Base-by-base conservation (phyloP, 2,888 invertebrate genomes). In the Neelides folsomi region DNA sequence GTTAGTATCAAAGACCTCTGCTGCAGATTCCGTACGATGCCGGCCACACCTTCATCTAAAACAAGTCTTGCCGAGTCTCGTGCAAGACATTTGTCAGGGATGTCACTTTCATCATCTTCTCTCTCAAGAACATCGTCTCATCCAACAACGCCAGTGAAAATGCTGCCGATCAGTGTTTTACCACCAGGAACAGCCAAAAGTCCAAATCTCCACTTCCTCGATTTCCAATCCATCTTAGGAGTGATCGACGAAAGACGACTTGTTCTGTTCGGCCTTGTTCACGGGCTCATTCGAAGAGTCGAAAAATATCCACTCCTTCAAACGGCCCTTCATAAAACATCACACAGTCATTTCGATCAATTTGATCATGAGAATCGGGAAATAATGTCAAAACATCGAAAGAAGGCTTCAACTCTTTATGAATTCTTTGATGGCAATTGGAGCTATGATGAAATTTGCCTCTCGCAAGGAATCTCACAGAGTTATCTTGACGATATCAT, bases 391-490 rank as follows among this genome's bases (percentile, higher is more conserved):
- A 57, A 56, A 47, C 51, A 52, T 51, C 47, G 61, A 34, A 53
- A 59, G 52, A 56, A 57, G 52, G 51, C 62, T 56, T 45, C 61
- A 63, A 16, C 66, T 4, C 57, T 73, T 19, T 66, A 68, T 44
- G 65, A 66, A 13, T 69, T 83, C 66, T 86, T 90, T 67, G 85
- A 83, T 42, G 93, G 93, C 0, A 73, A 77, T 1, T 80, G 82
- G 57, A 86, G 82, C 68, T 78, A 83, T 52, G 93, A 94, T 72
- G 88, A 92, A 71, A 90, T 94, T 65, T 92, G 93, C 71, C 87
- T 89, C 68, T 77, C 82, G 53, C 83, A 85, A 9, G 81, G 82
- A 13, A 75, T 86, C 41, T 81, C 82, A 51, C 76, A 82, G 6
- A 79, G 79, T 40, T 80, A 83, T 55, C 76, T 90, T 48, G 86